phyloP scores from a whole-genome alignment of 2,113 vertebrate species.

The Corydoras sp. region DNA sequence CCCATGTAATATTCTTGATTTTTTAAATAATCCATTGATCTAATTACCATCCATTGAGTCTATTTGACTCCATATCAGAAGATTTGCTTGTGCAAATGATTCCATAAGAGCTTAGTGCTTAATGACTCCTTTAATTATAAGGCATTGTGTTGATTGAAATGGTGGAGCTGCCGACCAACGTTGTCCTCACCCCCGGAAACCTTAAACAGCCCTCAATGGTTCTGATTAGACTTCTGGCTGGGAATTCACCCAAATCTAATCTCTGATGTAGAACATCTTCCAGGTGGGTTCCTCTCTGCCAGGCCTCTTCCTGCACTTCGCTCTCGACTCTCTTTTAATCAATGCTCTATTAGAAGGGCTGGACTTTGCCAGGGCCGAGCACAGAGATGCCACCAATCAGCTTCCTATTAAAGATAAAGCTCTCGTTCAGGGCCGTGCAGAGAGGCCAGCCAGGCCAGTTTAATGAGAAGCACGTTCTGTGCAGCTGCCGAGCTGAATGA shows the following conservation, averaged over 20 bases:
- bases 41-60: no score
- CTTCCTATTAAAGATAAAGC: slow-evolving; percentile 48
- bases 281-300: slow-evolving; percentile 22
- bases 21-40: no score
- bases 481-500: slow-evolving; percentile 44
- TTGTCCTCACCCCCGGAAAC: slow-evolving; percentile 24
- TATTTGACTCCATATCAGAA: no score
- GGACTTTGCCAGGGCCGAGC: slow-evolving; percentile 44
- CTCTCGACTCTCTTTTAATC: slow-evolving; percentile 53
- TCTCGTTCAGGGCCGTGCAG: slow-evolving; percentile 26
- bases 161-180: neutral
- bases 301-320: slow-evolving; percentile 36
- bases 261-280: slow-evolving; percentile 31
- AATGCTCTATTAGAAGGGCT: slow-evolving; percentile 53
- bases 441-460: slow-evolving; percentile 24
- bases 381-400: slow-evolving; percentile 59
- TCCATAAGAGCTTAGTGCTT: no score
- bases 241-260: slow-evolving; percentile 33
- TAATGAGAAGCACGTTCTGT: slow-evolving; percentile 39
- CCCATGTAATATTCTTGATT: no score
- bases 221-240: slow-evolving; percentile 31
- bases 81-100: no score
- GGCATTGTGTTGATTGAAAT: no score
- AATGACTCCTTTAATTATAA: no score
- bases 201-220: slow-evolving; percentile 32